Evolutionary conservation across 2,113 vertebrate genomes (phyloP), one percentile per base, ranked within the genome.

Genomic region (Heteronetta atricapilla): DNA sequence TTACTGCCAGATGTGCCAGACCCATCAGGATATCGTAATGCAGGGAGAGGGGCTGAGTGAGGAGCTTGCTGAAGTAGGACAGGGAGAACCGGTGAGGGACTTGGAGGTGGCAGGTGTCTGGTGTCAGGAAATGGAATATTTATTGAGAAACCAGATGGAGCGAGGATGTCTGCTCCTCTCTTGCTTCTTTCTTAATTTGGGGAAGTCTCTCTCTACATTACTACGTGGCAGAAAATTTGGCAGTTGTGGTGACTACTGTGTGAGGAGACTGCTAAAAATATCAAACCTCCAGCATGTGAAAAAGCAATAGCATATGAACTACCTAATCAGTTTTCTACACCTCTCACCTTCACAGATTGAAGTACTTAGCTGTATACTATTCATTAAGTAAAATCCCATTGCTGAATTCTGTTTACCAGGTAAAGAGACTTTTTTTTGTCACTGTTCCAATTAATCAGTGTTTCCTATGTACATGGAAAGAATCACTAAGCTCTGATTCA

Each of bases 341-440:
- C 40, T 94, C 86, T 86, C 77, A 82, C 55, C 78, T 87, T 33
- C 21, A 58, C 59, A 38, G 67, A 90, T 87, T 5, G 0, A 86
- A 95, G 31, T 80, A 67, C 67, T 92, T 82, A 87, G 79, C 50
- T 59, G n/a, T 73, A 70, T 79, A 52, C 67, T 70, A 74, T 55
- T 93, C 79, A 92, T 93, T 89, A 94, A 89, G 55, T 92, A 89
- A 96, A 94, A 93, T 76, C 78, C 74, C 52, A 82, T 36, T 67
- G 55, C 70, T 87, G 70, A 90, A 92, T 94, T 79, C 90, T 90
- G 77, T 97, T 95, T 95, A 96, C 92, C 81, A 87, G 88, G 55
- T 74, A 79, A 78, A 93, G 40, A 90, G 40, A 36, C 40, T 40
- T 40, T 40, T 40, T 80, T 72, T 62, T 52, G 86, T 84, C 86